Conservation (phyloP, 2,888 invertebrate species). For the Tinea pellionella region DNA sequence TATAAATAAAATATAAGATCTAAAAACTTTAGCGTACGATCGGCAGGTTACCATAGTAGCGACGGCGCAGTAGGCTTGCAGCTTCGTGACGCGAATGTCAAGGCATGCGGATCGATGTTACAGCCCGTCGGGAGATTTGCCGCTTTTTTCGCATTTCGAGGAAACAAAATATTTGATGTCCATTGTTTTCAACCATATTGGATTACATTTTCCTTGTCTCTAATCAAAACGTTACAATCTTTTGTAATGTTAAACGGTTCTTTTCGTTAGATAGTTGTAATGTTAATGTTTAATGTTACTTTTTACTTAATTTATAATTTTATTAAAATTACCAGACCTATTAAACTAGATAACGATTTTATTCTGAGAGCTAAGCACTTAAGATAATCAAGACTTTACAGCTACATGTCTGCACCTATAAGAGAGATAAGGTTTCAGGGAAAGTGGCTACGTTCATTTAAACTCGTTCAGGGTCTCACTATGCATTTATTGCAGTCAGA, state of each 20-base stretch:
- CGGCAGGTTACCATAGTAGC: constrained; percentile 44
- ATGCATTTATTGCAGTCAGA: too few species aligned
- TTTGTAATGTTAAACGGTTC: not conserved
- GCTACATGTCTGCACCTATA: constrained; percentile 1
- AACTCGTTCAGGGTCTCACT: not conserved
- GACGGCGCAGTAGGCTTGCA: constrained; percentile 55
- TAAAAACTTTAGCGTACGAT: not conserved
- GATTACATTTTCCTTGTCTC: not conserved
- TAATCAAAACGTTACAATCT: not conserved
- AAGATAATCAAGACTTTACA: not conserved
- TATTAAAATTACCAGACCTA: not conserved
- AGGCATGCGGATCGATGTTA: constrained; percentile 46
- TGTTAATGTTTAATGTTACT: too few species aligned
- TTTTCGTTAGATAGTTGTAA: too few species aligned
- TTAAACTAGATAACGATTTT: not conserved
- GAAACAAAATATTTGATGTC: not conserved
- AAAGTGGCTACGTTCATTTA: not conserved
- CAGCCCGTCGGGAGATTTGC: constrained; percentile 22
- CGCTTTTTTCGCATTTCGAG: constrained; percentile 24
- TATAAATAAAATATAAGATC: too few species aligned
- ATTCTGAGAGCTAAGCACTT: not conserved
- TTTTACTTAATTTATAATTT: too few species aligned
- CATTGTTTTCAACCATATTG: not conserved
- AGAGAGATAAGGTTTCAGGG: not conserved
- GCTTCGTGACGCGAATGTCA: constrained; percentile 57